These are phyloP conservation scores for Mastomys natalensis DNA, from an alignment of 2,113 vertebrate species.

Conservation along the genomic window DNA sequence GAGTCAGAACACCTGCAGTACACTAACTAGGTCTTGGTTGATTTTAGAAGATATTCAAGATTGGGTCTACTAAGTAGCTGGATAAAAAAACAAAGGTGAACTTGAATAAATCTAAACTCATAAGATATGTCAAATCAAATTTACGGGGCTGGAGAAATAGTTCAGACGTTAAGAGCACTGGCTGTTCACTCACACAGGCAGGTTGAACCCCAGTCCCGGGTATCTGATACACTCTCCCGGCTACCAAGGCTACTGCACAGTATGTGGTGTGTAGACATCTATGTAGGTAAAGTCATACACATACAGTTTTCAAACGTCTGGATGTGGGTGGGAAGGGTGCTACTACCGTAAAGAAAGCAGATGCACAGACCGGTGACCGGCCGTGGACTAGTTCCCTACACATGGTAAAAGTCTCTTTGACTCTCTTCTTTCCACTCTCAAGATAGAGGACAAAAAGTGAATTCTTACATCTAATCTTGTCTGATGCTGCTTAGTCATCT, in stretches of 20 bases:
- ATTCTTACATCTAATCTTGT: conserved; percentile 95
- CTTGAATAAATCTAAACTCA: conserved; percentile 61
- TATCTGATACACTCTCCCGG: background rate
- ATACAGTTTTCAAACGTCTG: background rate
- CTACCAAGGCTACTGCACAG: background rate
- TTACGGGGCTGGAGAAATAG: background rate
- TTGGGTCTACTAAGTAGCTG: background rate
- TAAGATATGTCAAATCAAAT: conserved; percentile 30
- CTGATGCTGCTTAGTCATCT: conserved; percentile 99
- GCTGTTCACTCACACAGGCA: background rate
- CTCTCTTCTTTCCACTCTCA: background rate
- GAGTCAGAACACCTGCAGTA: too few species aligned
- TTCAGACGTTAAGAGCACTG: background rate
- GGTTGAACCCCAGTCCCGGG: background rate
- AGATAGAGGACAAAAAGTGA: background rate
- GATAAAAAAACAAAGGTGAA: background rate
- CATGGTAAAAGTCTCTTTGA: background rate
- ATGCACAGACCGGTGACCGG: background rate
- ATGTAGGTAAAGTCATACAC: background rate
- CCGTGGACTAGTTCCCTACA: background rate
- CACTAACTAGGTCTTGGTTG: too few species aligned
- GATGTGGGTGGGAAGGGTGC: background rate
- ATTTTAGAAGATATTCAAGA: background rate
- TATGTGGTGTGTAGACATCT: background rate
- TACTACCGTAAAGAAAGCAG: background rate